phyloP scores from a whole-genome alignment of 2,797 vertebrate genomes.

The Carcharodon carcharias region DNA sequence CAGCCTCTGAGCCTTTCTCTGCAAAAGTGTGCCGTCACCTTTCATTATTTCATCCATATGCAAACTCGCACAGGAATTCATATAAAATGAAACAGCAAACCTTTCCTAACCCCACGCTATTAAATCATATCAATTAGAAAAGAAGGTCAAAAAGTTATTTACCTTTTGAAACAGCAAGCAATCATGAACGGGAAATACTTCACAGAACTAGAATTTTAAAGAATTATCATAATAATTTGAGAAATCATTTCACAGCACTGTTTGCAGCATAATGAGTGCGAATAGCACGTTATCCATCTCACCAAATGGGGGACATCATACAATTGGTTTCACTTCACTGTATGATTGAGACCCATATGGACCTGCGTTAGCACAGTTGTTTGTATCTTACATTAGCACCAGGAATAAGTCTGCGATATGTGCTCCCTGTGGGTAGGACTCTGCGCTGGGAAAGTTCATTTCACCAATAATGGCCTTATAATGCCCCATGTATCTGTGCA shows the following conservation, averaged over 20 bases:
- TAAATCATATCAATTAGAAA: slow-evolving; percentile 16
- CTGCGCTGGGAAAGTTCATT: neutral
- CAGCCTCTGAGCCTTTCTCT: neutral
- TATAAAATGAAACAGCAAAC: neutral
- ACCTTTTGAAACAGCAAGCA: slow-evolving; percentile 9
- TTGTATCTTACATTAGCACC: neutral
- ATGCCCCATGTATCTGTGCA: neutral
- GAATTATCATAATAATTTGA: neutral
- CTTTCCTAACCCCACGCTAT: neutral
- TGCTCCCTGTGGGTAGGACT: neutral
- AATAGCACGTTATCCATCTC: neutral
- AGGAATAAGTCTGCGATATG: neutral
- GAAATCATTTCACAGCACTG: neutral
- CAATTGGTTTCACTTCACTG: neutral
- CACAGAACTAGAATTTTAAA: neutral
- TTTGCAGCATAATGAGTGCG: neutral
- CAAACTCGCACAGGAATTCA: neutral
- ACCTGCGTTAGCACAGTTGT: neutral
- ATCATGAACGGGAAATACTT: neutral
- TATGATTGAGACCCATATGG: neutral
- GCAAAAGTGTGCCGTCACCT: neutral
- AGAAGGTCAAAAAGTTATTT: neutral
- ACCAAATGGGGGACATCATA: neutral
- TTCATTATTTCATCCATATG: neutral
- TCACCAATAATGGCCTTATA: neutral